A percentile compares a stretch with the other conserved stretches of the same genome.
Conservation (phyloP, 2,888 invertebrate species). For the Drosophila cracens region DNA sequence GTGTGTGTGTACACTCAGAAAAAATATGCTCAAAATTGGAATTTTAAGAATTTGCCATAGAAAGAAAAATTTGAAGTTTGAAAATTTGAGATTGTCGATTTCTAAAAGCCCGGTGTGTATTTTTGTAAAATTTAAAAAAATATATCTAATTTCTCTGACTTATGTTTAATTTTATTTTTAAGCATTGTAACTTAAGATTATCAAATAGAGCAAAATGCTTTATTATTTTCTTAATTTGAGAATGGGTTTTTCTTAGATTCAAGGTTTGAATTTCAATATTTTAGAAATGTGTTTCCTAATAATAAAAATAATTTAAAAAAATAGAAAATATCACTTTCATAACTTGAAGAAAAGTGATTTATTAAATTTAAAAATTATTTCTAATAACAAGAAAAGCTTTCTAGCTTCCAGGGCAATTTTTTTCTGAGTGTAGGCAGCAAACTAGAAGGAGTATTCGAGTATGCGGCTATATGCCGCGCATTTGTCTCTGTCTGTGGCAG, state of each 20-base stretch:
- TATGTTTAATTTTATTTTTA: background rate
- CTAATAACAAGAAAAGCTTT: background rate
- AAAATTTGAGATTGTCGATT: background rate
- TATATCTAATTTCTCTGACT: background rate
- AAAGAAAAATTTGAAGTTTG: background rate
- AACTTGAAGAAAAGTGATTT: background rate
- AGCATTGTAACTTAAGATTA: background rate
- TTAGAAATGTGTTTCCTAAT: background rate
- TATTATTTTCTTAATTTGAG: background rate
- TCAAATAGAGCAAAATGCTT: rapidly evolving
- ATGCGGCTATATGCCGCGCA: constrained; percentile 40
- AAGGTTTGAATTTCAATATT: background rate
- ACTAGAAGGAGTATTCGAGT: constrained; percentile 10
- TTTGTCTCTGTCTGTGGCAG: constrained; percentile 73
- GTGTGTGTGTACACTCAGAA: background rate
- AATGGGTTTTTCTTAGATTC: background rate
- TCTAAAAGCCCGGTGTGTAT: background rate
- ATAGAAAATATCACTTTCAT: background rate
- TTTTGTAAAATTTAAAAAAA: background rate
- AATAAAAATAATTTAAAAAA: background rate
- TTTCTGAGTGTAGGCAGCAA: background rate
- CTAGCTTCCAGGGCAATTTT: background rate
- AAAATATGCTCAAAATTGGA: background rate
- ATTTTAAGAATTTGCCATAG: background rate
- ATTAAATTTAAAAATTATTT: background rate